These are phyloP conservation scores for Rhingia campestris DNA, from an alignment of 2,888 invertebrate species.

Conservation along the genomic window DNA sequence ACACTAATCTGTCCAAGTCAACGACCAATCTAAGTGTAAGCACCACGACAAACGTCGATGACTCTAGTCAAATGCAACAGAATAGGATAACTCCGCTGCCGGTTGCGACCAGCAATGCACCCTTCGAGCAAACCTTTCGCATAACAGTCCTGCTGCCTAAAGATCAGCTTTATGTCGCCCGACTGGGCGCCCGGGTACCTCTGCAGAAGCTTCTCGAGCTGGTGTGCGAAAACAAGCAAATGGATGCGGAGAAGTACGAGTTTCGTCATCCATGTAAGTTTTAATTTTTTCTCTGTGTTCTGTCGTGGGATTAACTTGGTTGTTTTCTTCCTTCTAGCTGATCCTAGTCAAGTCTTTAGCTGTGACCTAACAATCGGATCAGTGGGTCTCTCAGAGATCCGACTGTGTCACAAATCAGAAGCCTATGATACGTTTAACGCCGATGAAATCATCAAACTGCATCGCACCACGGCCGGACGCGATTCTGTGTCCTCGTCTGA, in stretches of 20 bases:
- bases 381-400: slow-evolving; percentile 82
- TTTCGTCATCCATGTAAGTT: slow-evolving; percentile 88
- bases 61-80: slow-evolving; percentile 83
- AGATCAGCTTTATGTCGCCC: slow-evolving; percentile 90
- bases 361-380: slow-evolving; percentile 82
- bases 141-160: slow-evolving; percentile 88
- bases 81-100: slow-evolving; percentile 82
- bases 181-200: slow-evolving; percentile 88
- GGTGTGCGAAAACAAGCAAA: slow-evolving; percentile 90
- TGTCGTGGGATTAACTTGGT: too few relatives aligned
- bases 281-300: too few relatives aligned
- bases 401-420: slow-evolving; percentile 82
- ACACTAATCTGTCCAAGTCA: slow-evolving; percentile 81
- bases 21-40: slow-evolving; percentile 66
- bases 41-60: slow-evolving; percentile 79
- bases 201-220: slow-evolving; percentile 88
- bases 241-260: slow-evolving; percentile 89
- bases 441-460: slow-evolving; percentile 81
- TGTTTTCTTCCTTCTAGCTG: slow-evolving; percentile 76
- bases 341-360: slow-evolving; percentile 82
- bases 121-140: slow-evolving; percentile 83
- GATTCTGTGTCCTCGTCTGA: slow-evolving; percentile 82
- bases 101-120: slow-evolving; percentile 81
- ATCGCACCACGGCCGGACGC: slow-evolving; percentile 79
- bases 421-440: slow-evolving; percentile 81